phyloP scores from a whole-genome alignment of 2,888 invertebrate species.

The Calliopum simillimum region DNA sequence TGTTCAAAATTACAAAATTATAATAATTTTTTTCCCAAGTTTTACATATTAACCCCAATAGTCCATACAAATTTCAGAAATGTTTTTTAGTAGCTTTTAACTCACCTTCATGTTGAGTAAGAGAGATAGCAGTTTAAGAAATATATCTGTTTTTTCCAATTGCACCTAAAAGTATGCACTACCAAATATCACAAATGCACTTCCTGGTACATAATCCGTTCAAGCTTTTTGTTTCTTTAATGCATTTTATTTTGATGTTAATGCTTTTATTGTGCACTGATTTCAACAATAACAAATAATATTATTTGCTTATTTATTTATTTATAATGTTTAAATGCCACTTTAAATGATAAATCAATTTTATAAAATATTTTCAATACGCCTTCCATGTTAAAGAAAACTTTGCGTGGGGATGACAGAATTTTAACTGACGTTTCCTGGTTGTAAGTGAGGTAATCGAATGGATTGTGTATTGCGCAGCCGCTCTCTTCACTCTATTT shows the following conservation, averaged over 20 bases:
- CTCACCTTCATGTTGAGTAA: background rate
- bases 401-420: background rate
- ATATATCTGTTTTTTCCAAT: constrained; percentile 18
- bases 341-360: too few relatives aligned
- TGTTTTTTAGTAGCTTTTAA: too few relatives aligned
- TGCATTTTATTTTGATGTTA: background rate
- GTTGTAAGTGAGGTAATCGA: too few relatives aligned
- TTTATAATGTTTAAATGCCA: too few relatives aligned
- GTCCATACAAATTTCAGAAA: too few relatives aligned
- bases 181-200: constrained; percentile 2
- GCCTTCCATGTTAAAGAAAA: background rate
- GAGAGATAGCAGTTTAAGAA: background rate
- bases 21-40: too few relatives aligned
- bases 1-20: too few relatives aligned
- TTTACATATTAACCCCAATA: too few relatives aligned
- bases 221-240: background rate
- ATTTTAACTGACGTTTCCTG: constrained; percentile 6
- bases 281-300: background rate
- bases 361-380: too few relatives aligned
- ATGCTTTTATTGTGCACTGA: background rate
- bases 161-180: constrained; percentile 38
- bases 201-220: background rate
- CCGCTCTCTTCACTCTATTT: too few relatives aligned
- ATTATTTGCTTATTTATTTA: constrained; percentile 4
- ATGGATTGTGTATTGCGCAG: too few relatives aligned